phyloP scores from a whole-genome alignment of 2,888 invertebrate genomes.

The Callyntrura sp. region DNA sequence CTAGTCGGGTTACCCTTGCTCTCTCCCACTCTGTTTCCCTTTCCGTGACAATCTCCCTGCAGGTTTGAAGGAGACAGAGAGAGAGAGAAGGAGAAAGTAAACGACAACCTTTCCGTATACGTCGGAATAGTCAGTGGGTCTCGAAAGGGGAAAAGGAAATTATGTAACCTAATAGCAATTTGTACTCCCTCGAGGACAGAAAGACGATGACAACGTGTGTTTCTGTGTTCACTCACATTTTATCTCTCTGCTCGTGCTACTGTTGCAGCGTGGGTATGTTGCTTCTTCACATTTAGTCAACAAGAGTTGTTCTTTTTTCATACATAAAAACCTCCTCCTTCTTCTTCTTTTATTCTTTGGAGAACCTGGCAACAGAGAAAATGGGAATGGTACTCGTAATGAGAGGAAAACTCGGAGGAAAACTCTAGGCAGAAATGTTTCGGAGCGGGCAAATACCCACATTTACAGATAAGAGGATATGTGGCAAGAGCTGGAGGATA shows the following conservation, averaged over 20 bases:
- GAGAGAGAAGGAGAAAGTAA: too few relatives aligned
- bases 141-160: conserved; percentile 55
- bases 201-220: conserved; percentile 64
- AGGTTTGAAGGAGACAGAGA: too few relatives aligned
- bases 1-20: conserved; percentile 3
- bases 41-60: too few relatives aligned
- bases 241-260: not conserved
- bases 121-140: not conserved
- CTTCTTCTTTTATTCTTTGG: not conserved
- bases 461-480: not conserved
- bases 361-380: not conserved
- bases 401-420: conserved; percentile 58
- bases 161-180: conserved; percentile 75
- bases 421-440: not conserved
- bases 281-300: not conserved
- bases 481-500: too few relatives aligned
- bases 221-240: conserved; percentile 25
- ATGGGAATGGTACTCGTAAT: conserved; percentile 44
- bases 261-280: too few relatives aligned
- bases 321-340: not conserved
- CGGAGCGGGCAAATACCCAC: not conserved
- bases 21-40: not conserved
- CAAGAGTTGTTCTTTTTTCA: not conserved
- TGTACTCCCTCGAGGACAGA: conserved; percentile 66
- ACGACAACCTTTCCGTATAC: too few relatives aligned